A percentile compares a stretch with the other conserved stretches of the same genome.
Conservation (phyloP, 2,113 vertebrate species). For the Ahaetulla prasina region DNA sequence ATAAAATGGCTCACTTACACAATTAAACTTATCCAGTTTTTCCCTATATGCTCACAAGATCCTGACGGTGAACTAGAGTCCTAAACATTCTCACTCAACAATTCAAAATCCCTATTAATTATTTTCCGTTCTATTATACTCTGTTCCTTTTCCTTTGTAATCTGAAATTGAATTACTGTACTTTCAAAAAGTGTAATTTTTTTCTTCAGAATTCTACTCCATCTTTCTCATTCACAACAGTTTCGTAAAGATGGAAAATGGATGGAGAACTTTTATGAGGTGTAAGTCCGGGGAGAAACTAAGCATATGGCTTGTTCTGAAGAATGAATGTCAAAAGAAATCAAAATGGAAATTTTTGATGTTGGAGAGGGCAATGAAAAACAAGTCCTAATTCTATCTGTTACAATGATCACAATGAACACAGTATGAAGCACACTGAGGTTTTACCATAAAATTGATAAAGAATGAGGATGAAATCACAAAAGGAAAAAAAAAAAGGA, state of each 20-base stretch:
- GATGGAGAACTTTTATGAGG: background rate
- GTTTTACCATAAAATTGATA: background rate
- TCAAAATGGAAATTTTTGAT: background rate
- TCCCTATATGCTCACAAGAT: background rate
- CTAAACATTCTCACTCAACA: background rate
- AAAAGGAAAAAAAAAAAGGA: background rate
- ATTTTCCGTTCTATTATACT: background rate
- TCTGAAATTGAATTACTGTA: background rate
- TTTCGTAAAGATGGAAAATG: background rate
- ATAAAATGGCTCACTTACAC: background rate
- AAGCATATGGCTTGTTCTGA: background rate
- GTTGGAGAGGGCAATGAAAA: background rate
- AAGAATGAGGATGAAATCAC: background rate
- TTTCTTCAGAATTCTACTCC: background rate
- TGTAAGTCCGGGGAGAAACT: background rate
- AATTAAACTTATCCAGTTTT: background rate
- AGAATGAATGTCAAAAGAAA: background rate
- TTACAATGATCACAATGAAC: background rate
- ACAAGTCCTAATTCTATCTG: background rate
- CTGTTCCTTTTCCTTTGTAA: background rate
- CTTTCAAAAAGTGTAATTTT: background rate
- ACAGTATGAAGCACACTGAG: background rate
- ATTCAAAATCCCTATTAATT: background rate
- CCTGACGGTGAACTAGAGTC: background rate
- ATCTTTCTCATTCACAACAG: background rate